These are phyloP conservation scores for Balaenoptera acutorostrata DNA, from an alignment of 2,113 vertebrate genomes.

Conservation along the genomic window DNA sequence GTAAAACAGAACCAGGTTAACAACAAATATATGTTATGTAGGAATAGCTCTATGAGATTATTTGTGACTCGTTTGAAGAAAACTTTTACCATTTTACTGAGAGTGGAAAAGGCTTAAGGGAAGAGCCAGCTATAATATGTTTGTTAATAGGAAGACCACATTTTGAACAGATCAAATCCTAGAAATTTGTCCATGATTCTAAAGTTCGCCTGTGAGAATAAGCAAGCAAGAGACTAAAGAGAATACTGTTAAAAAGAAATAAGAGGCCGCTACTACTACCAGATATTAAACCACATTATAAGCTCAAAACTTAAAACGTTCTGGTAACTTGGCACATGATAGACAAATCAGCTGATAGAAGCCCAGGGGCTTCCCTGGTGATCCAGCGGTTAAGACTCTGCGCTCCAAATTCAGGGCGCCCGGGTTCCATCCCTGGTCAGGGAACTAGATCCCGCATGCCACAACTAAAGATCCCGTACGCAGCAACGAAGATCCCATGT, in stretches of 20 bases:
- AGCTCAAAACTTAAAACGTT: not conserved
- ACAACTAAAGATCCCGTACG: no score
- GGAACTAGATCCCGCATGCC: no score
- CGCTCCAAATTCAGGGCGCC: no score
- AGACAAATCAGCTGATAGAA: not conserved
- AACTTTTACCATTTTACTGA: not conserved
- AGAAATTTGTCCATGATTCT: not conserved
- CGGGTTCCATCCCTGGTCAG: no score
- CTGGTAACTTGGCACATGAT: not conserved
- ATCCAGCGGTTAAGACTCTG: no score
- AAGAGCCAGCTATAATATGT: not conserved
- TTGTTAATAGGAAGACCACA: not conserved
- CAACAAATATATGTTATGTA: not conserved
- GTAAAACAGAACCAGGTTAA: not conserved
- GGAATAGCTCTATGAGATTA: not conserved
- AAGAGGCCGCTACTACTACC: not conserved
- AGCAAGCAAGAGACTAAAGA: not conserved
- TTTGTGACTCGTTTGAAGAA: not conserved
- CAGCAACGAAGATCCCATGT: no score
- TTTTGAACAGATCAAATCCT: constrained; percentile 26
- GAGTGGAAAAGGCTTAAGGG: not conserved
- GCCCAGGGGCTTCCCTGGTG: not conserved
- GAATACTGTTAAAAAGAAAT: not conserved
- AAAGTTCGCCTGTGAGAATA: constrained; percentile 1
- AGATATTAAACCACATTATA: not conserved